Percentiles rank a stretch among this genome's conserved stretches.
Conservation (phyloP, 2,797 vertebrate genomes). For the Loriculus beryllinus region DNA sequence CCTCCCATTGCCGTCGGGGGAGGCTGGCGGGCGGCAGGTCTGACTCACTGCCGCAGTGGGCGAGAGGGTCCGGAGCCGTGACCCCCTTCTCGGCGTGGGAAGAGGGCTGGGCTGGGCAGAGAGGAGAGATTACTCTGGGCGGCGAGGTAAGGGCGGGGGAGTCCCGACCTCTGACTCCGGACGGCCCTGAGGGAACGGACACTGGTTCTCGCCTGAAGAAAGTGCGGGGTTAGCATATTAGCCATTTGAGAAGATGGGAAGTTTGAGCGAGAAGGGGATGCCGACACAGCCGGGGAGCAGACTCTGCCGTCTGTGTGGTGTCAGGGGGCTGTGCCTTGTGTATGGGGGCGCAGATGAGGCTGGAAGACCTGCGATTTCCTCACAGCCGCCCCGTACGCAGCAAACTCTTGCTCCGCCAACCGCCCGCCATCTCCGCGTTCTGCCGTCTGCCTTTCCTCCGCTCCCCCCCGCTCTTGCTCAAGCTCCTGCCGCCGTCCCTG, state of each 20-base stretch:
- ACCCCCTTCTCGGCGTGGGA: neutral
- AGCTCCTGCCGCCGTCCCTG: neutral
- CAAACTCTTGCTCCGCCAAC: neutral
- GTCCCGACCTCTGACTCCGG: neutral
- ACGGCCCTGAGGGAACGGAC: neutral
- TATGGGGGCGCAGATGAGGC: neutral
- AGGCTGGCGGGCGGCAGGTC: neutral
- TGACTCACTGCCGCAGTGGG: slow-evolving; percentile 19
- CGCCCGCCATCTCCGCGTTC: neutral
- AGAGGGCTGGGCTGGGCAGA: neutral
- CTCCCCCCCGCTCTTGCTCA: neutral
- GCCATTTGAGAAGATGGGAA: neutral
- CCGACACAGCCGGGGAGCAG: neutral
- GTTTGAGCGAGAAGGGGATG: neutral
- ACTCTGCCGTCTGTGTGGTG: neutral
- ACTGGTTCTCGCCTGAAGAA: neutral
- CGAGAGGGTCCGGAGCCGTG: neutral
- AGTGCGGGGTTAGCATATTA: neutral
- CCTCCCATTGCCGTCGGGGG: neutral
- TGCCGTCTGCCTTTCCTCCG: too few relatives aligned
- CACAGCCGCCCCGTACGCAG: too few relatives aligned
- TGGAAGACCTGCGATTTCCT: too few relatives aligned
- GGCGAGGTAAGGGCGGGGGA: neutral
- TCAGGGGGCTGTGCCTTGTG: neutral
- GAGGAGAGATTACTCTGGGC: neutral